Evolutionary conservation across 2,888 invertebrate genomes (phyloP).

Genomic region (Anthrax anthrax): DNA sequence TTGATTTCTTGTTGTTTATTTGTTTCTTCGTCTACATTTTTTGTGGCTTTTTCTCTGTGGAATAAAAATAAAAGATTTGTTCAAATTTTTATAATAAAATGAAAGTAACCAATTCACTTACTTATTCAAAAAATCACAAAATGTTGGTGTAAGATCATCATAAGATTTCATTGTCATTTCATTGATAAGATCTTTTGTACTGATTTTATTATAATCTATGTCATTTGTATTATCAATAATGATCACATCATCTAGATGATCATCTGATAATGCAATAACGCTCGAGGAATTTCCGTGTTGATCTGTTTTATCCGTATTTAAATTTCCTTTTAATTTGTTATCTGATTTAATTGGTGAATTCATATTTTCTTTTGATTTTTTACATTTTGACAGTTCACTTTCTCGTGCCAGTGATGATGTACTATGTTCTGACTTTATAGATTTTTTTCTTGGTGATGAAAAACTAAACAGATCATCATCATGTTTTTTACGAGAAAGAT

Average conservation of each 20-base stretch:
- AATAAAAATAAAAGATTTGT: too few species aligned
- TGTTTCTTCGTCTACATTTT: neutral
- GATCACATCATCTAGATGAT: conserved; percentile 8
- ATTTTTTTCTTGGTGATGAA: neutral
- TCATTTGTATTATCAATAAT: conserved; percentile 5
- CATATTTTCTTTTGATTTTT: too few species aligned
- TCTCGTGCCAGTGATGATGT: too few species aligned
- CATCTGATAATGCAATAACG: conserved; percentile 6
- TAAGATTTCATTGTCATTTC: conserved; percentile 4
- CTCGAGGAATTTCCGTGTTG: neutral
- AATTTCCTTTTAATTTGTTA: too few species aligned
- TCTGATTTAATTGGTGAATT: too few species aligned
- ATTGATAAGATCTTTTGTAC: conserved; percentile 3
- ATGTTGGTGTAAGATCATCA: neutral
- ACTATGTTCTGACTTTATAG: too few species aligned
- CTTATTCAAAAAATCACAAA: neutral
- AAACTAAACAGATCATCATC: conserved; percentile 1
- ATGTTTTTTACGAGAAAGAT: neutral
- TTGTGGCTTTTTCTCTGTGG: too few species aligned
- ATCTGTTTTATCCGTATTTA: too few species aligned
- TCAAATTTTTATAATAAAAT: too few species aligned
- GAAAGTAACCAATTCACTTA: neutral
- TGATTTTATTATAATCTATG: neutral
- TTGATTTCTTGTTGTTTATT: neutral
- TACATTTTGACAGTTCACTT: too few species aligned